phyloP scores from a whole-genome alignment of 2,888 invertebrate species.

The Megaustenia siamemsis region DNA sequence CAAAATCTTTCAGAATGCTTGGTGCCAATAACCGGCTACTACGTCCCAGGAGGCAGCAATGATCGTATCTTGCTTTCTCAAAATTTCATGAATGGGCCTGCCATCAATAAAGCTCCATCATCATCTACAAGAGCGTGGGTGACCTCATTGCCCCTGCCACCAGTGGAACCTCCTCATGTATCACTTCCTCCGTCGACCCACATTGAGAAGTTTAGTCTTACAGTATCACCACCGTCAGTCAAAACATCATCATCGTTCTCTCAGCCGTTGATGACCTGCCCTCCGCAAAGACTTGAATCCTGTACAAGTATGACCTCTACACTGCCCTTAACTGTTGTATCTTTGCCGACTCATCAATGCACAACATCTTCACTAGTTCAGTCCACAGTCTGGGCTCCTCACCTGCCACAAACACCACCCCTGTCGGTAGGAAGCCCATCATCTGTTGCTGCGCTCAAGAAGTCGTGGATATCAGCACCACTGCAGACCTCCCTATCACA shows the following conservation, averaged over 20 bases:
- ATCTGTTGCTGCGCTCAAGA: background rate
- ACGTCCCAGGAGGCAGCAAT: constrained; percentile 18
- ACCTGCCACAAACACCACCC: background rate
- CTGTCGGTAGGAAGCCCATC: background rate
- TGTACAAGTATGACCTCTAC: background rate
- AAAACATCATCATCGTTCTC: background rate
- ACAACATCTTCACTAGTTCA: background rate
- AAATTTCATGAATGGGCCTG: constrained; percentile 23
- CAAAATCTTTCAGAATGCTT: constrained; percentile 29
- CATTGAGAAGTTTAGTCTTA: background rate
- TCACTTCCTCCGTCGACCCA: background rate
- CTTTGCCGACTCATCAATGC: background rate
- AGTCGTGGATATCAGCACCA: background rate
- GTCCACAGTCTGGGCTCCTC: background rate
- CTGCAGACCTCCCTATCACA: constrained; percentile 24
- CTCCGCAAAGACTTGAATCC: background rate
- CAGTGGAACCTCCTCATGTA: background rate
- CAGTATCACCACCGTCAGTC: background rate
- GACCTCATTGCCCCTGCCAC: constrained; percentile 12
- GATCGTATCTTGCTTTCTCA: constrained; percentile 34
- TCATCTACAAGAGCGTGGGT: background rate
- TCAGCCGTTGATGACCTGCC: background rate
- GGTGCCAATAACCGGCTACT: constrained; percentile 40
- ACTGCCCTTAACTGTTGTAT: background rate
- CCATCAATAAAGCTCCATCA: constrained; percentile 7